Base-by-base conservation (phyloP, 2,113 vertebrate species). In the Alectura lathami region DNA sequence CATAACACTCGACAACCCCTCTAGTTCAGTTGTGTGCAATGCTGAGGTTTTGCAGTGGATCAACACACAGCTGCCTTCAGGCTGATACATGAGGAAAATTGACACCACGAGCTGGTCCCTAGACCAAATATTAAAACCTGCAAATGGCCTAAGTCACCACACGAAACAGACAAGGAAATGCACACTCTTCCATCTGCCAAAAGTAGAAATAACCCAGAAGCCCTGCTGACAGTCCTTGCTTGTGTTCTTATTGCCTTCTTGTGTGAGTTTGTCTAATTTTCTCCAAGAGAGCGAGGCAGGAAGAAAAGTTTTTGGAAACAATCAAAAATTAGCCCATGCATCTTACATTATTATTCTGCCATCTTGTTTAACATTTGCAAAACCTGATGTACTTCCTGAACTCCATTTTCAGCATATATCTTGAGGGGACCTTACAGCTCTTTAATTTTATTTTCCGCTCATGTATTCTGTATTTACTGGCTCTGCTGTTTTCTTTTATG, bases 191-290 rank as follows among this genome's bases (percentile, higher is more conserved):
- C 0, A 3, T n/a, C 74, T 91, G 86, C 88, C 83, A 81, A 83
- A 70, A 88, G 15, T 21, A 84, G 78, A 91, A 91, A 89, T 16
- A 86, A 83, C 50, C 57, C 77, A 75, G 63, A 67, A 79, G 63
- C 68, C 40, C 70, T 32, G 48, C 75, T 83, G 90, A 62, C 75
- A 85, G 36, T 47, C 76, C 64, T 80, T 26, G 5, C 59, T 77
- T 8, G 2, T 59, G 67, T 54, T 47, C 78, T 86, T 93, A 83
- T 74, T 45, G 1, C 72, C 67, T 83, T 1, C 0, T 11, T 1
- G 4, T 4, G 7, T 6, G 38, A 50, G 42, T 73, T 89, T 56
- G 23, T 67, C 91, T 90, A 16, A 83, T 54, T 69, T 74, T 51
- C 64, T 59, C n/a, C 29, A 73, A 85, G 82, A 0, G 2, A 75